These are phyloP conservation scores for Caiman crocodilus DNA, from an alignment of 2,797 vertebrate genomes.

Conservation along the genomic window DNA sequence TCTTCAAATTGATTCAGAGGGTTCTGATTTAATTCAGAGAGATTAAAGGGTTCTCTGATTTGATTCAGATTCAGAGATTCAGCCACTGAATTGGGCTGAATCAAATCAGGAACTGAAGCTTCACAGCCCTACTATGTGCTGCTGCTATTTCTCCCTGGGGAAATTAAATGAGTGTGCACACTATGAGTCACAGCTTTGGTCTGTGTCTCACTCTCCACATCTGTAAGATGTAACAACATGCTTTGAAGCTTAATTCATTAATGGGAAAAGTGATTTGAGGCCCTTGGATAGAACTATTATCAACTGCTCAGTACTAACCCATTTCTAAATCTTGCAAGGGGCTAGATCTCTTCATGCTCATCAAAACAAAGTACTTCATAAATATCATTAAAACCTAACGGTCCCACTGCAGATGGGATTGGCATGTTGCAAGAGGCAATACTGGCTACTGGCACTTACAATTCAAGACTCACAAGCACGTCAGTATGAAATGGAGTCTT, in stretches of 20 bases:
- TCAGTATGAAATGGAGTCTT: neutral
- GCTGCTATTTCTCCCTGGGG: no score
- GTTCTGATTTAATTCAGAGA: no score
- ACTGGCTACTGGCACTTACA: neutral
- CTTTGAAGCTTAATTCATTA: neutral
- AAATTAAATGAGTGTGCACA: no score
- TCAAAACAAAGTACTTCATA: constrained; percentile 1
- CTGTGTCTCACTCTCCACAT: neutral
- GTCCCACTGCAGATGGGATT: neutral
- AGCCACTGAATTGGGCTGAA: no score
- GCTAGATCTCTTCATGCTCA: neutral
- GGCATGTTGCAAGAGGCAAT: constrained; percentile 7
- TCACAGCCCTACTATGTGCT: no score
- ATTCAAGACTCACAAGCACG: neutral
- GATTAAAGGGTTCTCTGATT: no score
- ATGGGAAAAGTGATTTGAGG: neutral
- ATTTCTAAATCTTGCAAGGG: neutral
- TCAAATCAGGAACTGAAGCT: no score
- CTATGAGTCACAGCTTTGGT: neutral
- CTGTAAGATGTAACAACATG: neutral
- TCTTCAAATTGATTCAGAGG: no score
- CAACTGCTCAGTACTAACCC: neutral
- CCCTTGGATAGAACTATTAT: neutral
- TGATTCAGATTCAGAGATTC: no score
- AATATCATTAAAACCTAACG: neutral